phyloP scores from a whole-genome alignment of 2,113 vertebrate genomes.

The Pterocles orientalis region DNA sequence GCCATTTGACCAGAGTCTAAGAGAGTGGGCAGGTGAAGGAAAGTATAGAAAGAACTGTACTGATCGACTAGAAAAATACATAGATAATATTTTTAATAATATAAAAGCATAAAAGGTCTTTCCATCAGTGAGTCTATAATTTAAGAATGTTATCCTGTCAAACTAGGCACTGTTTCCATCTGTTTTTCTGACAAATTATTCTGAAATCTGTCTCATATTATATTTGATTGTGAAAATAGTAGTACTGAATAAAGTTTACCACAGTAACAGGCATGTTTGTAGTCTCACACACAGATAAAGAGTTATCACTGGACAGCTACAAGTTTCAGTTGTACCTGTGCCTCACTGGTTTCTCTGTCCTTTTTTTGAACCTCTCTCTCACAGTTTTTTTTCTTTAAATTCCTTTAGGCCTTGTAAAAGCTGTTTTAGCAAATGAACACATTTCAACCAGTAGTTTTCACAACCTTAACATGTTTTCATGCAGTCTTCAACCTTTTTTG shows the following conservation, averaged over 20 bases:
- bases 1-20: neutral
- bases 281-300: neutral
- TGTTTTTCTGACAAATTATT: constrained; percentile 43
- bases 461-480: neutral
- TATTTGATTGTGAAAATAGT: constrained; percentile 41
- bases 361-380: neutral
- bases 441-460: neutral
- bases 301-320: neutral
- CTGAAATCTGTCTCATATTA: constrained; percentile 37
- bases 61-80: constrained; percentile 43
- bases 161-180: neutral
- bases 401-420: neutral
- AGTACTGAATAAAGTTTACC: neutral
- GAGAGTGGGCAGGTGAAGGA: neutral
- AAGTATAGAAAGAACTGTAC: neutral
- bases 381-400: neutral
- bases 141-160: neutral
- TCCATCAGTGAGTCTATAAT: neutral
- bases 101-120: neutral
- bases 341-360: neutral
- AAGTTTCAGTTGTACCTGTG: neutral
- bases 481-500: neutral
- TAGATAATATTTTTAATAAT: neutral
- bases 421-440: neutral
- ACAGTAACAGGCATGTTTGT: neutral